A percentile compares a stretch with the other conserved stretches of the same genome.
Evolutionary conservation across 2,888 invertebrate species (phyloP).

Genomic region (Ophonus ardosiacus): DNA sequence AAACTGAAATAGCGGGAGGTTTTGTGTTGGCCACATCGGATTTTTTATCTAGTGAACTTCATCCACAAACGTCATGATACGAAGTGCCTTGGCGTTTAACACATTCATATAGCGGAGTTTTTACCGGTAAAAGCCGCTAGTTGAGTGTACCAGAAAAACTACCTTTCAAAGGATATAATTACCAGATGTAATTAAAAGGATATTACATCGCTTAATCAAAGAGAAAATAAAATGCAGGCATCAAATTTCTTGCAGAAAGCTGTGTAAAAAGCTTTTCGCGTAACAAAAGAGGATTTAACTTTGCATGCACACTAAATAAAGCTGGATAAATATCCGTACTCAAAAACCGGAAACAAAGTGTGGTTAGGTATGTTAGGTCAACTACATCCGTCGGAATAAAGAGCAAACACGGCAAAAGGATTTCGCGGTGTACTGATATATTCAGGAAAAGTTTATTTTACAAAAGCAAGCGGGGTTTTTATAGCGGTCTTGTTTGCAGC

Average conservation of each 20-base stretch:
- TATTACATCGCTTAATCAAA: conserved; percentile 32
- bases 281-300: conserved; percentile 52
- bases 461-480: conserved; percentile 47
- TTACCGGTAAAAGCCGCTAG: conserved; percentile 20
- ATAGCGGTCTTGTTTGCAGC: conserved; percentile 39
- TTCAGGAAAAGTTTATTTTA: conserved; percentile 56
- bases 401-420: conserved; percentile 40
- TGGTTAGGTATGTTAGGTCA: conserved; percentile 58
- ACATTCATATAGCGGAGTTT: not conserved
- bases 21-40: too few relatives aligned
- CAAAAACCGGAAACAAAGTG: conserved; percentile 59
- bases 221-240: conserved; percentile 44
- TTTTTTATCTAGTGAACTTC: too few relatives aligned
- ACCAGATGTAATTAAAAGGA: conserved; percentile 38
- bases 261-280: not conserved
- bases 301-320: conserved; percentile 55
- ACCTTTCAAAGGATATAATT: conserved; percentile 29
- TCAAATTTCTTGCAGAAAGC: conserved; percentile 29
- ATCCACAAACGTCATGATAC: not conserved
- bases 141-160: conserved; percentile 13
- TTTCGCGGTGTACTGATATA: conserved; percentile 55
- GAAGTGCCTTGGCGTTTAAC: not conserved
- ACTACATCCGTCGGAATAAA: conserved; percentile 49
- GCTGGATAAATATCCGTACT: conserved; percentile 46
- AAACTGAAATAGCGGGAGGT: too few relatives aligned